Percentiles rank a stretch among this genome's conserved stretches.
phyloP scores from a whole-genome alignment of 2,113 vertebrate species.

The Helogale parvula region DNA sequence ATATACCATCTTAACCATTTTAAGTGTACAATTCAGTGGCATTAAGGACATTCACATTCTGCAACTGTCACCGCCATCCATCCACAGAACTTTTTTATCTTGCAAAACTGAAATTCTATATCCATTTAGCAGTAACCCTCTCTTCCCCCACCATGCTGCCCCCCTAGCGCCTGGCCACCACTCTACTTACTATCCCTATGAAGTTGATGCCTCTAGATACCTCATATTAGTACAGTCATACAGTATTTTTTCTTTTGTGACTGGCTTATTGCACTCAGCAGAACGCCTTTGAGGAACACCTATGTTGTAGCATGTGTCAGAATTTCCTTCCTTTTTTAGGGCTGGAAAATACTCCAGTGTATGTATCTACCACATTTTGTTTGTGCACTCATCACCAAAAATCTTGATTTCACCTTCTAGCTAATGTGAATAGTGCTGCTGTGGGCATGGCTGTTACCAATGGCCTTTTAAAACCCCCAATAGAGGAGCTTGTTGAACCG shows the following conservation, averaged over 20 bases:
- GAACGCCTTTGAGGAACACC: neutral
- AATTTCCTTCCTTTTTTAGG: neutral
- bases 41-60: neutral
- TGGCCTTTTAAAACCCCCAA: neutral
- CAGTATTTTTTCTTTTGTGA: neutral
- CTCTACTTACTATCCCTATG: neutral
- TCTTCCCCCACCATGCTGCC: too few species aligned
- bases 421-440: neutral
- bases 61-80: neutral
- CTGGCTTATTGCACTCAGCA: neutral
- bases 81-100: neutral
- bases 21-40: neutral
- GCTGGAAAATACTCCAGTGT: neutral
- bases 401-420: neutral
- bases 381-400: neutral
- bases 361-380: neutral
- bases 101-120: neutral
- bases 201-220: neutral
- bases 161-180: too few species aligned
- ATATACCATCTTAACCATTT: neutral
- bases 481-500: neutral
- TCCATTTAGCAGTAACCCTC: neutral
- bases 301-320: neutral
- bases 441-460: neutral
- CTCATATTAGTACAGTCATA: neutral